Evolutionary conservation across 53 echinoderm and acorn worm species (phyloP).

Genomic region (Temnopleurus reevesii): DNA sequence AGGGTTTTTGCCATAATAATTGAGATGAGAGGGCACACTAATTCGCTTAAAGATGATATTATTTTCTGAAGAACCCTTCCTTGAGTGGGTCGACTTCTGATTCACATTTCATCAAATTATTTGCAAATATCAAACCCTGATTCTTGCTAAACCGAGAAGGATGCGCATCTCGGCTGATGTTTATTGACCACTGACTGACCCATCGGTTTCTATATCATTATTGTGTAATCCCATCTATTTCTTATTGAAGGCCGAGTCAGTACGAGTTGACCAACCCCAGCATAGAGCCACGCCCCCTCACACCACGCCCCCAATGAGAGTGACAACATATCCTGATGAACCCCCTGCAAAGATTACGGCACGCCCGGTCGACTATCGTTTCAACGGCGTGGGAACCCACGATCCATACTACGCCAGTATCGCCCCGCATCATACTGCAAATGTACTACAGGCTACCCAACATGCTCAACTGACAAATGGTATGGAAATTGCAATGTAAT

Average conservation of each 20-base stretch:
- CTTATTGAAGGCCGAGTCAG: slow-evolving; percentile 25
- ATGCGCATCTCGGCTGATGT: no score
- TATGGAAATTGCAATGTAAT: slow-evolving; percentile 55
- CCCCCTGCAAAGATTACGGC: slow-evolving; percentile 75
- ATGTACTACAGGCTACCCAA: slow-evolving; percentile 78
- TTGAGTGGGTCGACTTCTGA: no score
- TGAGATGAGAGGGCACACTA: no score
- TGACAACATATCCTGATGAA: slow-evolving; percentile 71
- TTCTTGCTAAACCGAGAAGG: no score
- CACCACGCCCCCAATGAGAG: slow-evolving; percentile 59
- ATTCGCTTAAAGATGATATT: no score
- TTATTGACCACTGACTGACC: no score
- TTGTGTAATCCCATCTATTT: no score
- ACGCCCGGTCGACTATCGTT: slow-evolving; percentile 81
- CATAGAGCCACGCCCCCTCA: slow-evolving; percentile 61
- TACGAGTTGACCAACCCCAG: slow-evolving; percentile 51
- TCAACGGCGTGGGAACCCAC: slow-evolving; percentile 87
- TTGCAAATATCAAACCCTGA: no score
- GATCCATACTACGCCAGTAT: slow-evolving; percentile 86
- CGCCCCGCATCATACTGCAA: slow-evolving; percentile 79
- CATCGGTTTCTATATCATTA: no score
- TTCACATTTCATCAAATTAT: no score
- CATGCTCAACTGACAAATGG: slow-evolving; percentile 93
- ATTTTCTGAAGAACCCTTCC: no score
- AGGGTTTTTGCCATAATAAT: no score